Percentiles rank a stretch among this genome's conserved stretches.
These are phyloP conservation scores for Chesias legatella DNA, from an alignment of 2,888 invertebrate genomes.

Conservation along the genomic window DNA sequence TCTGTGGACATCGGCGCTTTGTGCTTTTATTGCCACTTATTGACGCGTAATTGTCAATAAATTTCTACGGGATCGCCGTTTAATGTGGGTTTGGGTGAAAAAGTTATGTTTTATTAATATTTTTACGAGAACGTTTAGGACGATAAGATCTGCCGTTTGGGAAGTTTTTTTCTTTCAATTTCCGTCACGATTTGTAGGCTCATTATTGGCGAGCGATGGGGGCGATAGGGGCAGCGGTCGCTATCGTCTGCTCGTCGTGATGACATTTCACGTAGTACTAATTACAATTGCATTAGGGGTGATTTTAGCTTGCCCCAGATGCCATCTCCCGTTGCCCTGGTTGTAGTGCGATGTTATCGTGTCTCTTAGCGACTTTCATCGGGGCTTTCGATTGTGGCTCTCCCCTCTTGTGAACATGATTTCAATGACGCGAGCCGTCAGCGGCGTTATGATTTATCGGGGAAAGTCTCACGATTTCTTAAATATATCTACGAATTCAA, in stretches of 20 bases:
- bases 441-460: conserved; percentile 61
- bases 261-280: no score
- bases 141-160: conserved; percentile 76
- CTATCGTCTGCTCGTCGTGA: conserved; percentile 42
- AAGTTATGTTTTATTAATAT: conserved; percentile 81
- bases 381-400: conserved; percentile 64
- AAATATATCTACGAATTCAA: neutral
- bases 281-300: no score
- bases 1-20: conserved; percentile 77
- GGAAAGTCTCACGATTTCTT: conserved; percentile 24
- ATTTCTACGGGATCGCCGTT: conserved; percentile 77
- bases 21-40: conserved; percentile 79
- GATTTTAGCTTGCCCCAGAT: no score
- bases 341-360: conserved; percentile 63
- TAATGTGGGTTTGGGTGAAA: conserved; percentile 81
- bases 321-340: no score
- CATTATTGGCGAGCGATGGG: conserved; percentile 76
- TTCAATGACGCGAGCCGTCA: conserved; percentile 55
- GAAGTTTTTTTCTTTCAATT: conserved; percentile 79
- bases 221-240: conserved; percentile 78
- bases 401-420: conserved; percentile 64
- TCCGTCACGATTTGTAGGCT: conserved; percentile 79
- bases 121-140: conserved; percentile 80
- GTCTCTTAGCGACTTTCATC: conserved; percentile 76
- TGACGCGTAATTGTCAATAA: conserved; percentile 80